Base-by-base conservation (phyloP, 2,797 vertebrate species). In the Galagoides demidoff region DNA sequence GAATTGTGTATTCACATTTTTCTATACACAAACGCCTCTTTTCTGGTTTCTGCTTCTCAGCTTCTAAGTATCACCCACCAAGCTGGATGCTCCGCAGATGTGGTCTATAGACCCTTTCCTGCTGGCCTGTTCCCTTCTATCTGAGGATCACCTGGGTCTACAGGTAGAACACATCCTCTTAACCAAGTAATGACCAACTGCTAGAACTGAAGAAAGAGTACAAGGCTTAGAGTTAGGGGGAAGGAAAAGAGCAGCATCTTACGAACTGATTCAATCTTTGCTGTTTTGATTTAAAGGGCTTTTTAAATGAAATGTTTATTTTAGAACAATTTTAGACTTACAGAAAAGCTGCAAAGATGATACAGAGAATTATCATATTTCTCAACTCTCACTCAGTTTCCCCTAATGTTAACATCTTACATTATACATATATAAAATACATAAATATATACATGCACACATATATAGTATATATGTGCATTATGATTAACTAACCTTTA, bases 21-120 rank as follows among this genome's bases (percentile, higher is more conserved):
- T 90, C 85, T 93, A 81, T 59, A 25, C 17, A 2, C 45, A 87
- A 95, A 66, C 34, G 37, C 83, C 22, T 86, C 92, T 89, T 52
- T 45, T 59, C 64, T 64, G 63, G 27, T 91, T 96, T 92, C 74
- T 91, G 23, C 57, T 73, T 95, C 70, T 93, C 78, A 59, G 39
- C 11, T 74, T 52, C 79, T 91, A n/a, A 59, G 59, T 79, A 43
- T 79, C 12, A 37, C 49, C 39, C 90, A 78, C 61, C n/a, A 37
- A 88, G 49, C 57, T 76, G 34, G n/a, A 73, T 31, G 34, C n/a
- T 82, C 45, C n/a, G 14, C 3, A 34, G 34, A 63, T 59, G 23
- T 22, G 20, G 82, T 49, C 9, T 74, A n/a, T 43, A 68, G 85
- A 82, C 66, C 45, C 45, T 94, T 78, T 22, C 61, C 76, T 71